Percentiles rank a stretch among this genome's conserved stretches.
Evolutionary conservation across 2,888 invertebrate genomes (phyloP).

Genomic region (Hyposoter didymator): DNA sequence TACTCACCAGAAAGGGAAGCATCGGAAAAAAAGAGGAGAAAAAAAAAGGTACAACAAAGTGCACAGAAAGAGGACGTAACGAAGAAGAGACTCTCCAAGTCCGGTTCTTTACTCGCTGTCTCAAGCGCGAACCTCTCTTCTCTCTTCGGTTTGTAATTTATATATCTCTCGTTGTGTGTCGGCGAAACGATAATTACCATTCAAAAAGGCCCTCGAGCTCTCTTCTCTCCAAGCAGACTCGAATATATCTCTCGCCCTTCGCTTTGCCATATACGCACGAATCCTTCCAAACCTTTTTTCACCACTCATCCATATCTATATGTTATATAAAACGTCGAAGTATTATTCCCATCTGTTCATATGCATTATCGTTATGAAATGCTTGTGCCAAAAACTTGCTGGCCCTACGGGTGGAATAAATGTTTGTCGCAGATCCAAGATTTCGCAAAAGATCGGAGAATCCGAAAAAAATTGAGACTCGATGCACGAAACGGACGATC

Average conservation of each 20-base stretch:
- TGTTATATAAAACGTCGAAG: background rate
- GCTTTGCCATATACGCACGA: background rate
- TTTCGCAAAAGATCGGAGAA: background rate
- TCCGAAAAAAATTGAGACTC: background rate
- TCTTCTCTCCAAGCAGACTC: conserved; percentile 13
- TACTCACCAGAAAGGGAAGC: conserved; percentile 45
- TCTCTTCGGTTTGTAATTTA: conserved; percentile 75
- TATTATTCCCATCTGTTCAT: background rate
- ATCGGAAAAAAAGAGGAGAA: conserved; percentile 19
- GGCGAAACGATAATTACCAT: conserved; percentile 78
- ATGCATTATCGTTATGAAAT: background rate
- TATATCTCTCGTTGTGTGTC: conserved; percentile 75
- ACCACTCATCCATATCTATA: background rate
- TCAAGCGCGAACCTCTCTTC: conserved; percentile 20
- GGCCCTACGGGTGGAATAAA: background rate
- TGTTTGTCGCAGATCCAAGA: background rate
- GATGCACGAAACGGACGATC: background rate
- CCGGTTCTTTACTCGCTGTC: conserved; percentile 53
- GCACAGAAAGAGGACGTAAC: conserved; percentile 21
- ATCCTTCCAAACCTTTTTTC: conserved; percentile 18
- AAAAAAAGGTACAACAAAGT: conserved; percentile 20
- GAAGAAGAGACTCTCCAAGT: conserved; percentile 44
- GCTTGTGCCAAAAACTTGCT: background rate
- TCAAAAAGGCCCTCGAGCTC: conserved; percentile 72
- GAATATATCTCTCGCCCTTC: conserved; percentile 36